Conservation (phyloP, 2,888 invertebrate genomes). For the Gasteruption jaculator region DNA sequence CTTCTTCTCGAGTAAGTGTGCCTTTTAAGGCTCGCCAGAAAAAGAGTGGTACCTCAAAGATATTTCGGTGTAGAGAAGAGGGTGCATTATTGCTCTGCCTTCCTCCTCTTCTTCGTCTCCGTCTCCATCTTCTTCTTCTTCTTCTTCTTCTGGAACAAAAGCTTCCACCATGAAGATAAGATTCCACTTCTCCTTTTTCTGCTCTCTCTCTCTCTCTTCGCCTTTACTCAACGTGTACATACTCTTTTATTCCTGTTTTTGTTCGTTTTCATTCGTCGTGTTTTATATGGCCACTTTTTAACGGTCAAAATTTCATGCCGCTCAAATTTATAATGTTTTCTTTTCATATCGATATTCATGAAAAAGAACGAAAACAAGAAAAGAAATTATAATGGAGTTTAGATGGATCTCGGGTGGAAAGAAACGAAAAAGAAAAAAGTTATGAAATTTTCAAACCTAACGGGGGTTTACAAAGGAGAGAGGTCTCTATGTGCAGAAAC, state of each 20-base stretch:
- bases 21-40: constrained; percentile 34
- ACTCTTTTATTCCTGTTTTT: constrained; percentile 9
- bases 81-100: constrained; percentile 28
- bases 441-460: too few relatives aligned
- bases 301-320: background rate
- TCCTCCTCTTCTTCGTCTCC: constrained; percentile 21
- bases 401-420: too few relatives aligned
- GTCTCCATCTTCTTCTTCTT: constrained; percentile 13
- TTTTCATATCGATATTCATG: too few relatives aligned
- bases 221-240: constrained; percentile 11
- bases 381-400: too few relatives aligned
- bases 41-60: constrained; percentile 6
- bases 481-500: too few relatives aligned
- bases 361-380: too few relatives aligned
- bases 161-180: constrained; percentile 12
- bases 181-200: constrained; percentile 12
- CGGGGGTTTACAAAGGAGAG: too few relatives aligned
- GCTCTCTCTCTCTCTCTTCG: constrained; percentile 12
- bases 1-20: constrained; percentile 29
- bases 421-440: too few relatives aligned
- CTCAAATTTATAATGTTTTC: too few relatives aligned
- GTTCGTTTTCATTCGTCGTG: constrained; percentile 2
- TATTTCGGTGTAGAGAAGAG: constrained; percentile 20
- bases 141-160: background rate
- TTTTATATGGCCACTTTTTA: background rate